Conservation (phyloP, 53 echinoderm and acorn worm genomes). For the Henricia sp. region DNA sequence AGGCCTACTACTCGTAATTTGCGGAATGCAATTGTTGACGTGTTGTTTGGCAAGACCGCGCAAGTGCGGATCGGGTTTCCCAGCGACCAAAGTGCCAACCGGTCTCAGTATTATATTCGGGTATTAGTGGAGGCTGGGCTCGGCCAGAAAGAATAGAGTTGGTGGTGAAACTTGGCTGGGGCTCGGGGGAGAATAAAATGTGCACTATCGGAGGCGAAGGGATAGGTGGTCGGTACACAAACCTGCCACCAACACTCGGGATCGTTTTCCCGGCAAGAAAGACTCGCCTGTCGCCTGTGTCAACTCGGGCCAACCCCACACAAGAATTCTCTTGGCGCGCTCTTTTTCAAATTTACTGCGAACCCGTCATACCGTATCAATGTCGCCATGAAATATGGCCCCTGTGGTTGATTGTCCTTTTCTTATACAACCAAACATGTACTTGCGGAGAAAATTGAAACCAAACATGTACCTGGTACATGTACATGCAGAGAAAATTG, state of each 20-base stretch:
- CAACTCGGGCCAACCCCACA: constrained; percentile 39
- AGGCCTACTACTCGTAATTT: constrained; percentile 26
- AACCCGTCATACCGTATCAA: constrained; percentile 38
- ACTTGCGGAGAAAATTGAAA: constrained; percentile 9
- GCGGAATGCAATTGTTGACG: constrained; percentile 60
- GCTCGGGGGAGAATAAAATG: constrained; percentile 28
- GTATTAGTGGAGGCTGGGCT: neutral
- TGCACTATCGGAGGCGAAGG: constrained; percentile 53
- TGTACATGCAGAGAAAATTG: constrained; percentile 4
- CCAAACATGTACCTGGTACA: neutral
- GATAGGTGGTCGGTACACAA: constrained; percentile 41
- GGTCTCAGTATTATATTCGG: constrained; percentile 10
- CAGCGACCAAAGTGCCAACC: neutral
- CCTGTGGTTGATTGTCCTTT: constrained; percentile 50
- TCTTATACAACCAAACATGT: neutral
- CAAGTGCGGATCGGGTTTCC: constrained; percentile 56
- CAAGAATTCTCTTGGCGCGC: constrained; percentile 41
- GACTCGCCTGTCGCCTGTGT: constrained; percentile 43
- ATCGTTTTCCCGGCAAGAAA: constrained; percentile 48
- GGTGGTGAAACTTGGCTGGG: constrained; percentile 35
- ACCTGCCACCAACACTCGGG: constrained; percentile 48
- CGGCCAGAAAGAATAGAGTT: neutral
- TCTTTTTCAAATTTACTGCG: constrained; percentile 38
- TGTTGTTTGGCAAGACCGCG: constrained; percentile 57
- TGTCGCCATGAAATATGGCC: constrained; percentile 32